Evolutionary conservation across 2,113 vertebrate species (phyloP).

Genomic region (Neoarius graeffei): DNA sequence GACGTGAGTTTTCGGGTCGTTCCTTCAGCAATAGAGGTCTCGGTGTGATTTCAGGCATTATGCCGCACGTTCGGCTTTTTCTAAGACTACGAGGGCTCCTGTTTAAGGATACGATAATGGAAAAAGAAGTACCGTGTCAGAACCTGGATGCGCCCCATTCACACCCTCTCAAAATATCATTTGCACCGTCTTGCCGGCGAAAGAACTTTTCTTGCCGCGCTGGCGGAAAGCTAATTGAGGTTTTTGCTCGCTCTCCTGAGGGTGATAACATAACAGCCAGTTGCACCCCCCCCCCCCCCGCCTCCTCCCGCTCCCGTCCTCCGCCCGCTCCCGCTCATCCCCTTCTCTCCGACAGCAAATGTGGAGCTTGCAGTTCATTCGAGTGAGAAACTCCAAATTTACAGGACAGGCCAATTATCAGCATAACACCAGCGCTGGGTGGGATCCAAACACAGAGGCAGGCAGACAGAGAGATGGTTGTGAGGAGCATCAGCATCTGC

Average conservation of each 20-base stretch:
- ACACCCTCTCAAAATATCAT: conserved; percentile 60
- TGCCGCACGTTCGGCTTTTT: neutral
- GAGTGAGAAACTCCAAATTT: conserved; percentile 65
- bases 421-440: conserved; percentile 67
- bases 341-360: conserved; percentile 53
- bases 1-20: neutral
- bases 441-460: conserved; percentile 59
- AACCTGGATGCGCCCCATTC: conserved; percentile 56
- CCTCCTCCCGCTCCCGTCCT: conserved; percentile 1
- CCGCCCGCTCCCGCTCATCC: conserved; percentile 43
- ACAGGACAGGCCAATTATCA: conserved; percentile 70
- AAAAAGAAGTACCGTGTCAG: conserved; percentile 25
- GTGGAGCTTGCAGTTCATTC: conserved; percentile 61
- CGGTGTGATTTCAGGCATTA: neutral
- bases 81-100: neutral
- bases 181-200: conserved; percentile 59
- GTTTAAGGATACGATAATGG: conserved; percentile 38
- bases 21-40: conserved; percentile 1
- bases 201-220: conserved; percentile 58
- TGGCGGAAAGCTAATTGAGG: conserved; percentile 61
- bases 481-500: conserved; percentile 48
- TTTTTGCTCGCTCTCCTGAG: conserved; percentile 57
- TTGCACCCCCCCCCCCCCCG: conserved; percentile 36
- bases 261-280: conserved; percentile 60
- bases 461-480: conserved; percentile 47